Evolutionary conservation across 2,888 invertebrate genomes (phyloP).

Genomic region (Limenitis camilla): DNA sequence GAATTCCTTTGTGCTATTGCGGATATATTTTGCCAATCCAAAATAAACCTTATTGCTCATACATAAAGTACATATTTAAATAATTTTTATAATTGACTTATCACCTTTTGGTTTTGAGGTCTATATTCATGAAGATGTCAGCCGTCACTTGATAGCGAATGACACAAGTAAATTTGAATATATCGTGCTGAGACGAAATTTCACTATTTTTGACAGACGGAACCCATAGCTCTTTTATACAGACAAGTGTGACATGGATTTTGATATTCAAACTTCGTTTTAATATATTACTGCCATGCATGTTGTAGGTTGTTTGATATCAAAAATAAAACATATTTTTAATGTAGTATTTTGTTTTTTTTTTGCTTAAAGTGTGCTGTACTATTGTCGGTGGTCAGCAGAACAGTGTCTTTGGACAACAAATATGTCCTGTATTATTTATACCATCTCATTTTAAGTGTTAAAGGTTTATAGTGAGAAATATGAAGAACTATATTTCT

Average conservation of each 20-base stretch:
- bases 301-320: neutral
- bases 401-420: too few relatives aligned
- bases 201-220: conserved; percentile 56
- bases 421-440: too few relatives aligned
- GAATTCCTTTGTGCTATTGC: conserved; percentile 54
- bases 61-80: conserved; percentile 28
- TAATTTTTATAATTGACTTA: conserved; percentile 18
- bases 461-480: too few relatives aligned
- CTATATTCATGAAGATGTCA: conserved; percentile 63
- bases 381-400: too few relatives aligned
- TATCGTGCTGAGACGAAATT: conserved; percentile 67
- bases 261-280: conserved; percentile 5
- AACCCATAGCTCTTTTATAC: conserved; percentile 19
- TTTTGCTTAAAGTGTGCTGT: too few relatives aligned
- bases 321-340: neutral
- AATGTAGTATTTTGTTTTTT: neutral
- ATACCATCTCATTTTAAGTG: too few relatives aligned
- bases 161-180: conserved; percentile 60
- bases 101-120: conserved; percentile 28
- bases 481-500: too few relatives aligned
- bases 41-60: conserved; percentile 9
- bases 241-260: conserved; percentile 30
- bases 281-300: neutral
- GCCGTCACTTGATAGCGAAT: conserved; percentile 52
- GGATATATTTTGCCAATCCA: conserved; percentile 1